Evolutionary conservation across 1,140 invertebrate genomes (phyloP).

Genomic region (Centruroides vittatus): DNA sequence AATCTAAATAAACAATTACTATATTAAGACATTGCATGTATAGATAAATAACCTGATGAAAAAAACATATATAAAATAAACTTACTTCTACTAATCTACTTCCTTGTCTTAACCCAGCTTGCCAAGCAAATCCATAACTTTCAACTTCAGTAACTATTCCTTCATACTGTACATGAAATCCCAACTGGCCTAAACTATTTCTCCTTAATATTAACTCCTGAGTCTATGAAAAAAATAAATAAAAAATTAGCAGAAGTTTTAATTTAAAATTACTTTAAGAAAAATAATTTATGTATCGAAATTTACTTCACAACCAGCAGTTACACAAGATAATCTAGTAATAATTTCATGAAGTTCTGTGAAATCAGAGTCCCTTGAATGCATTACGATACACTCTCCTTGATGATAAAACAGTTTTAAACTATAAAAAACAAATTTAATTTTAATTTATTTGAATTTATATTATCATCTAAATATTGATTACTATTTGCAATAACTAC

Average conservation of each 20-base stretch:
- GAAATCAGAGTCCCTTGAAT: slow-evolving; percentile 24
- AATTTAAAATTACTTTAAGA: neutral
- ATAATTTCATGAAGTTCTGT: slow-evolving; percentile 68
- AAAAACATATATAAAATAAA: slow-evolving; percentile 8
- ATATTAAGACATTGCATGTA: neutral
- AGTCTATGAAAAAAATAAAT: slow-evolving; percentile 21
- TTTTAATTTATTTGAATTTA: neutral
- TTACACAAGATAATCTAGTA: slow-evolving; percentile 50
- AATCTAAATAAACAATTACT: slow-evolving; percentile 36
- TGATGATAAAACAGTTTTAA: slow-evolving; percentile 42
- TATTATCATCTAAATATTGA: too few species aligned
- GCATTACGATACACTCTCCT: slow-evolving; percentile 62
- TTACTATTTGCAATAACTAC: too few species aligned
- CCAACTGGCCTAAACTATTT: slow-evolving; percentile 70
- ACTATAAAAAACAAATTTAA: slow-evolving; percentile 22
- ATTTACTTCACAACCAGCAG: slow-evolving; percentile 47
- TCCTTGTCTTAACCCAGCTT: slow-evolving; percentile 76
- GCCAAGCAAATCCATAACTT: slow-evolving; percentile 66
- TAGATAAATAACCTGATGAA: neutral
- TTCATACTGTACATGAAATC: slow-evolving; percentile 91
- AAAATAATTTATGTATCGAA: neutral
- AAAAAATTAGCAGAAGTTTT: neutral
- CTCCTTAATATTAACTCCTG: slow-evolving; percentile 58
- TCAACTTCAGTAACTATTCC: slow-evolving; percentile 91
- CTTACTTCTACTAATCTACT: slow-evolving; percentile 71